Base-by-base conservation (phyloP, 2,888 invertebrate species). In the Digitonthophagus gazella region DNA sequence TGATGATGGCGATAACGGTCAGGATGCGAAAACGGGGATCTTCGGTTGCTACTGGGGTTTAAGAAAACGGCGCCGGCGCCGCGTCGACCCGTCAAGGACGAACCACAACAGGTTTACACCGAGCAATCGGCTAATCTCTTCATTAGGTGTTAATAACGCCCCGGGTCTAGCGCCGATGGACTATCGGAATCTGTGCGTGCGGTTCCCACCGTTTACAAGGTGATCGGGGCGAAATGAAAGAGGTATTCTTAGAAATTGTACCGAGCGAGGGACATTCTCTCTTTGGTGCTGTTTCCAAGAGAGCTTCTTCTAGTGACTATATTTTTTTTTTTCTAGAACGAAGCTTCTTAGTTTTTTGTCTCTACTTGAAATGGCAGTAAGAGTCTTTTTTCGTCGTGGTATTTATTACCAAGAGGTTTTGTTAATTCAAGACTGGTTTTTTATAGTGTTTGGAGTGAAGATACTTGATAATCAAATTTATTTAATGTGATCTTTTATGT, bases 81-180 rank as follows among this genome's bases (percentile, higher is more conserved):
- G 28, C 28, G 28, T 44, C 28, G 6, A 44, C 8, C 11, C 28
- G 28, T 18, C 58, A 58, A 58, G 58, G 58, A 18, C 58, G 15
- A 18, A 15, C 28, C 15, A 58, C 58, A 58, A 58, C 58, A 58
- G 14, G 58, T 58, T 58, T 58, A 58, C 58, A 58, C 2, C 8
- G n/a, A 8, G 15, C 18, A 58, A 58, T 58, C 58, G 58, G 18
- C 58, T 58, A 58, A 58, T 58, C 58, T 58, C 58, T 58, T 58
- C 58, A 58, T 58, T 58, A 58, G 58, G 58, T 58, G 58, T 58
- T 58, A 58, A 58, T 58, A 58, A 16, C 58, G 58, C 58, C 18
- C 18, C 58, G 58, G 58, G 16, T 58, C 18, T 15, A 14, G 16
- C 58, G 58, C 15, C 15, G 58, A 44, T 44, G 28, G 28, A 44